Percentiles rank a stretch among this genome's conserved stretches.
Evolutionary conservation across 2,113 vertebrate genomes (phyloP).

Genomic region (Macquaria australasica): DNA sequence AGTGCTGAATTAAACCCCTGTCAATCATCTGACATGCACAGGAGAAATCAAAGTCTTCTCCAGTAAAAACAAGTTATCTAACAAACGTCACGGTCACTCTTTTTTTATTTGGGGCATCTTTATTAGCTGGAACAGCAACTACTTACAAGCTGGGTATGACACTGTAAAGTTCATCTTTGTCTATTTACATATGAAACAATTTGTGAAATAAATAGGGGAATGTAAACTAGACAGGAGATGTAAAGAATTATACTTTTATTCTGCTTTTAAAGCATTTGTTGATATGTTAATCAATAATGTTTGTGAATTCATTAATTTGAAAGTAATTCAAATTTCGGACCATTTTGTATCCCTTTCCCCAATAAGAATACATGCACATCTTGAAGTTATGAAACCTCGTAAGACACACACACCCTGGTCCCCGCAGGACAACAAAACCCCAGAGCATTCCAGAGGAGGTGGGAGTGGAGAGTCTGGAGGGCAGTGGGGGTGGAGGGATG

Average conservation of each 20-base stretch:
- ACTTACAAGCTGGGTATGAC: background rate
- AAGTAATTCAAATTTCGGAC: background rate
- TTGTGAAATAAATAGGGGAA: background rate
- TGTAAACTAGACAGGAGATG: background rate
- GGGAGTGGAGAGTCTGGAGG: constrained; percentile 48
- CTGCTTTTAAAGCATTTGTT: background rate
- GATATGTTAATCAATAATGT: background rate
- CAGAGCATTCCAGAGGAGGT: constrained; percentile 69
- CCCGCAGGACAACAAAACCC: constrained; percentile 63
- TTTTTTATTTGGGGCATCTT: background rate
- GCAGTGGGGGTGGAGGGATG: constrained; percentile 53
- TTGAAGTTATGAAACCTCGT: constrained; percentile 55
- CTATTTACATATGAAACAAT: background rate
- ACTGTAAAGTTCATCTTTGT: background rate
- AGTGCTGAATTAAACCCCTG: background rate
- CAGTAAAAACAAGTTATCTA: background rate
- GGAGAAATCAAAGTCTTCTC: background rate
- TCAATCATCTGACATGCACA: background rate
- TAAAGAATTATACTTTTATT: background rate
- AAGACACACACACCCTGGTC: constrained; percentile 43
- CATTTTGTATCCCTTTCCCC: background rate
- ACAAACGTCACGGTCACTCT: background rate
- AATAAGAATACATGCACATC: constrained; percentile 3
- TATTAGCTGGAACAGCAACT: background rate
- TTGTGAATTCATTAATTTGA: background rate